Conservation (phyloP, 2,888 invertebrate genomes). For the Drosophila maculinotata region DNA sequence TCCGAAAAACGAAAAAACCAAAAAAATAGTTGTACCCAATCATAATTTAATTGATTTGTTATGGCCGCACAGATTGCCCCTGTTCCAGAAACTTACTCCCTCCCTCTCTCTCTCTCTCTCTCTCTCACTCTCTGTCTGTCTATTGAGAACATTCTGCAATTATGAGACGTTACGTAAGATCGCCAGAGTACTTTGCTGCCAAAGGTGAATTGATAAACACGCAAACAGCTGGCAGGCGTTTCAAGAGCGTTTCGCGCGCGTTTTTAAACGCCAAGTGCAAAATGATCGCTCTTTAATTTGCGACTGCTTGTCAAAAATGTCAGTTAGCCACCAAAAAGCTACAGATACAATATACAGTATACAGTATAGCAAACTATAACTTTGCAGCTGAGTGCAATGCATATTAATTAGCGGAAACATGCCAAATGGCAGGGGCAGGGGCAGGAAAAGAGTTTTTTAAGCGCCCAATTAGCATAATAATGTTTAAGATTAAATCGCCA, state of each 20-base stretch:
- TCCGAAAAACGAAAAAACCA: constrained; percentile 6
- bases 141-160: constrained; percentile 24
- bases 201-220: constrained; percentile 26
- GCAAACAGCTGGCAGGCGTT: constrained; percentile 27
- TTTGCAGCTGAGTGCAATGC: constrained; percentile 40
- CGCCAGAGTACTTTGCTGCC: constrained; percentile 1
- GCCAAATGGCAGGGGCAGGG: constrained; percentile 19
- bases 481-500: constrained; percentile 46
- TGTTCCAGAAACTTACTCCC: constrained; percentile 1
- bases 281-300: constrained; percentile 37
- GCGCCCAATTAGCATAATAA: constrained; percentile 62
- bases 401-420: constrained; percentile 69
- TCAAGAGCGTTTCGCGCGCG: constrained; percentile 23
- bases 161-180: constrained; percentile 40
- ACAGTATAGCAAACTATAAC: background rate
- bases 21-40: constrained; percentile 12
- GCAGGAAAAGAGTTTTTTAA: constrained; percentile 3
- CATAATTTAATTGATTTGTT: constrained; percentile 55
- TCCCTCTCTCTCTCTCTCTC: background rate
- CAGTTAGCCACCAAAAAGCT: background rate
- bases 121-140: constrained; percentile 25
- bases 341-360: no score
- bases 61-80: constrained; percentile 43
- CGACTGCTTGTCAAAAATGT: constrained; percentile 26
- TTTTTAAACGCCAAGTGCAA: constrained; percentile 29